Evolutionary conservation across 2,888 invertebrate species (phyloP), one percentile per base, ranked within the genome.

Genomic region (Aphidoletes aphidimyza): DNA sequence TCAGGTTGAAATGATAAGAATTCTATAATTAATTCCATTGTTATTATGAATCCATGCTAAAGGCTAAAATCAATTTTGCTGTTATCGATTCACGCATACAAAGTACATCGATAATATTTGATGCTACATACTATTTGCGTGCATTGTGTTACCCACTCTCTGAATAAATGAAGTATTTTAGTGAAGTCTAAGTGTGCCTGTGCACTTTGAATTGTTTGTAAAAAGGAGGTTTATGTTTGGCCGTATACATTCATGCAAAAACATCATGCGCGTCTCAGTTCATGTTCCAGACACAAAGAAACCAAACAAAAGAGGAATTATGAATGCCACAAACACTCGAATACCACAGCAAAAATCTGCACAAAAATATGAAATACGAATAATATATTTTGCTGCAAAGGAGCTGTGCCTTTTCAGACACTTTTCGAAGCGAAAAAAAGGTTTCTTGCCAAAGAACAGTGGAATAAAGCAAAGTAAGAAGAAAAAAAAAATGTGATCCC

Each of bases 271-370:
- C 69, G 69, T 69, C 69, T 69, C 69, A 69, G 11, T 30, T 6
- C 69, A 1, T 30, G 1, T 30, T 8, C 69, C 69, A 69, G 69
- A 69, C 69, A 69, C 34, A 69, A 69, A 69, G 69, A 69, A 69
- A 69, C 69, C 69, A 69, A 26, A 69, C 69, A 69, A 69, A 69
- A 69, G 69, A 69, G 30, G 30, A 69, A 30, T 39, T 69, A 30
- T 30, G n/a, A 54, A 69, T 14, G 42, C 54, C 54, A 30, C 69
- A 30, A 69, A 30, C 0, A 30, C 34, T 30, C 11, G 69, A 69
- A 30, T 0, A 14, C 5, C 69, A 30, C 3, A 47, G 26, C 26
- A 54, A 69, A 69, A 69, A 69, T 30, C 69, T 2, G 30, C 30
- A 30, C 69, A 54, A 26, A 69, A 30, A 69, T n/a, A 69, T 69